A percentile compares a stretch with the other conserved stretches of the same genome.
phyloP scores from a whole-genome alignment of 2,797 vertebrate genomes.

The Delichon dasypus region DNA sequence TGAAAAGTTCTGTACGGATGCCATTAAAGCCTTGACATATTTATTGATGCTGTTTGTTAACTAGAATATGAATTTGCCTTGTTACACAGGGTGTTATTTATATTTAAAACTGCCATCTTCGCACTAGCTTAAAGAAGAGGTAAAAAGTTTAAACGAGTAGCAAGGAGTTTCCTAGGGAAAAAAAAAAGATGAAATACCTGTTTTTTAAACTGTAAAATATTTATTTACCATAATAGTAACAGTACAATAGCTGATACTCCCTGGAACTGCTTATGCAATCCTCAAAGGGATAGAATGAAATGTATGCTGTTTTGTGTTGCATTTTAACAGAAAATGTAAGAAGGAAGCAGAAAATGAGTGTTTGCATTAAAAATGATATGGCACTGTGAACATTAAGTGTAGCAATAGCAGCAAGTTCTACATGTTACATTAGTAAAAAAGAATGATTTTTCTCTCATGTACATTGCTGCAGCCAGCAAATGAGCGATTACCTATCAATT shows the following conservation, averaged over 20 bases:
- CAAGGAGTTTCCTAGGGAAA: constrained; percentile 3
- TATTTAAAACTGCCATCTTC: constrained; percentile 43
- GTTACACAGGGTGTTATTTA: constrained; percentile 41
- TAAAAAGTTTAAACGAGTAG: constrained; percentile 61
- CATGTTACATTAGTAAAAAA: constrained; percentile 76
- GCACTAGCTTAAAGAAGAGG: constrained; percentile 44
- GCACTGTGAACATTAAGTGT: constrained; percentile 69
- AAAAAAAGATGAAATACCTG: constrained; percentile 49
- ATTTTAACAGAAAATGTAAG: constrained; percentile 71
- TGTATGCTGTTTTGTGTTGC: constrained; percentile 67
- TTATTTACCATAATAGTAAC: constrained; percentile 69
- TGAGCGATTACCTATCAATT: constrained; percentile 78
- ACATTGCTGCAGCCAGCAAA: constrained; percentile 71
- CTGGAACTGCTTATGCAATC: constrained; percentile 61
- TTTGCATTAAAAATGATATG: constrained; percentile 76
- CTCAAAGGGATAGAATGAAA: constrained; percentile 65
- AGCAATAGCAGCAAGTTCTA: constrained; percentile 70
- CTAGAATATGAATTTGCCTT: constrained; percentile 46
- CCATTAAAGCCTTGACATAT: constrained; percentile 49
- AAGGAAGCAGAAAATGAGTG: constrained; percentile 71
- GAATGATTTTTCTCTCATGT: constrained; percentile 68
- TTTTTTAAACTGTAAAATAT: constrained; percentile 70
- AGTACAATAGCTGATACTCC: constrained; percentile 66
- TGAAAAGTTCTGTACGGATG: constrained; percentile 35
- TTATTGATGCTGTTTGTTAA: constrained; percentile 58